Percentiles rank a stretch among this genome's conserved stretches.
Conservation (phyloP, 2,797 vertebrate species). For the Tenualosa thibaudeaui region DNA sequence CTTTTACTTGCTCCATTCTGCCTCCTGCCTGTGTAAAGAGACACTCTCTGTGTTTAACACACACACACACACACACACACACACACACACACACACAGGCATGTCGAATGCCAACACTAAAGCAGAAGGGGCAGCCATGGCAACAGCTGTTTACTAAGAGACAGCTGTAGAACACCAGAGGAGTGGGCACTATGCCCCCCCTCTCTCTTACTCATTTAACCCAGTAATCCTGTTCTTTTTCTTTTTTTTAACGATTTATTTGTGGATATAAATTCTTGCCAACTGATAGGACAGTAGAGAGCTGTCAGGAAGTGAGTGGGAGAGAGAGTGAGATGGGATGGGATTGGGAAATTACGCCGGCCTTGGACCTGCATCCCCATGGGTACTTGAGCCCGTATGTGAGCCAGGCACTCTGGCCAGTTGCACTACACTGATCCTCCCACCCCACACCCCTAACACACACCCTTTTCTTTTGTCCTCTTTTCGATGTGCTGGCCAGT, state of each 20-base stretch:
- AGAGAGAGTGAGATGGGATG: no score
- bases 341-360: no score
- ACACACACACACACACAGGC: background rate
- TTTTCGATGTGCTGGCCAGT: background rate
- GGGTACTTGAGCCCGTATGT: no score
- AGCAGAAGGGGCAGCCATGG: conserved; percentile 6
- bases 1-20: background rate
- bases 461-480: background rate
- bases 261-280: background rate
- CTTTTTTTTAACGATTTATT: background rate
- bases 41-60: conserved; percentile 9
- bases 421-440: no score
- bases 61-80: background rate
- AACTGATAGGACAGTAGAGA: no score
- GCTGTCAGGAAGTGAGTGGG: background rate
- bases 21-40: background rate
- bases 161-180: conserved; percentile 35
- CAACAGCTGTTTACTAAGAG: conserved; percentile 33
- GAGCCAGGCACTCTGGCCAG: no score
- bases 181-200: background rate
- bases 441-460: no score
- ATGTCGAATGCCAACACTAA: conserved; percentile 1
- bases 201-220: background rate
- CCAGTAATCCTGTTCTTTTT: background rate
- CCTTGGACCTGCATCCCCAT: no score